Evolutionary conservation across 30 jellyfish, hydroid and myxozoan species (phyloP), one percentile per base, ranked within the genome.

Genomic region (Haliclystus octoradiatus): DNA sequence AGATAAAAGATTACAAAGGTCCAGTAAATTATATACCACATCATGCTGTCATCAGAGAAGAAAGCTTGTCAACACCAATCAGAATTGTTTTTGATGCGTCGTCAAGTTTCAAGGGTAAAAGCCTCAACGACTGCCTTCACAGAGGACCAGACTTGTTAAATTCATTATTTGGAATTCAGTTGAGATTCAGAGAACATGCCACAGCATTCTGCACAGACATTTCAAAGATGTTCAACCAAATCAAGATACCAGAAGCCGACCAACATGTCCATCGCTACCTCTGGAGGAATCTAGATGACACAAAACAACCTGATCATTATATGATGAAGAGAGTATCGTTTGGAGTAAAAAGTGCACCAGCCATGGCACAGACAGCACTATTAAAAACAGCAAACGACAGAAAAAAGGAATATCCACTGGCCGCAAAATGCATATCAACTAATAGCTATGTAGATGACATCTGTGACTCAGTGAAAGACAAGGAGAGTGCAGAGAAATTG

Each of bases 401-500:
- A 23, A 28, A 63, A 30, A 24, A 34, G 61, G 46, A 73, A 26
- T 57, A 57, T 40, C 49, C 84, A 32, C 70, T 22, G 27, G 84
- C 81, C 7, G 31, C 72, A 2, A 19, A 73, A 3, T 24, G 26
- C 62, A 62, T 57, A 3, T 26, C 22, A n/a, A 7, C 24, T 4
- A 73, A 33, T 26, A 57, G 68, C 19, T 73, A 73, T 40, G 26
- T 73, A 70, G 84, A 73, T 35, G 84, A 73, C n/a, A 73, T 73
- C 19, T 3, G 26, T 3, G 82, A 60, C 47, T 28, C 34, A n/a
- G 82, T 5, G 12, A 74, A 61, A 14, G 66, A 81, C 28, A 78
- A 33, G 33, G 84, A 64, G 63, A 79, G 51, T 49, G 93, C 74
- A 57, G 35, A 70, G 66, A 63, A 69, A 76, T 73, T 69, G 25